These are phyloP conservation scores for Typhlomys cinereus DNA, from an alignment of 2,113 vertebrate species.

Conservation along the genomic window DNA sequence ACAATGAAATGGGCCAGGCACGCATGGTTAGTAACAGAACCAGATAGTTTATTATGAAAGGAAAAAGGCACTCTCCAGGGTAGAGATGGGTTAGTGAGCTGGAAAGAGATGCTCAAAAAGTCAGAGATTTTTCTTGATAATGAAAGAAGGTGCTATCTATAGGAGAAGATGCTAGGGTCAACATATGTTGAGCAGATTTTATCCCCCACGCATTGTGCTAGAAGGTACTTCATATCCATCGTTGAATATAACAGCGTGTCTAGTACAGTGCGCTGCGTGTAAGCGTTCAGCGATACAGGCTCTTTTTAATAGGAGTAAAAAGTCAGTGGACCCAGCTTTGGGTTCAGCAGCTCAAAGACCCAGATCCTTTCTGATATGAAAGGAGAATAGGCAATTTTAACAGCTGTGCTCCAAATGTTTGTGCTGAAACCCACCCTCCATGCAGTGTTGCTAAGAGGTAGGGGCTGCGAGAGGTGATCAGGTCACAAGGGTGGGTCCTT, in stretches of 20 bases:
- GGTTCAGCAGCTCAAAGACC: neutral
- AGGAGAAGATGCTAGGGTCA: neutral
- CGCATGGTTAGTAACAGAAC: neutral
- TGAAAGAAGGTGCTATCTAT: neutral
- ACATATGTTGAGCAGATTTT: neutral
- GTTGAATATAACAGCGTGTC: neutral
- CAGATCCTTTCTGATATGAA: neutral
- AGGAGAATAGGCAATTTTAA: neutral
- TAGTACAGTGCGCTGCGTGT: neutral
- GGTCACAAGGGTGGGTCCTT: neutral
- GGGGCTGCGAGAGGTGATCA: neutral
- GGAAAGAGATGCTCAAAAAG: neutral
- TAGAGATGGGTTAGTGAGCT: neutral
- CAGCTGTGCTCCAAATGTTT: neutral
- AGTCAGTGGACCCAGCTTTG: neutral
- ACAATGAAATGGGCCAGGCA: neutral
- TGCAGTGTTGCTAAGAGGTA: neutral
- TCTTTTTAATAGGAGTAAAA: neutral
- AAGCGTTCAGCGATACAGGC: neutral
- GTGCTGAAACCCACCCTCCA: neutral
- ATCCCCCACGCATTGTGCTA: neutral
- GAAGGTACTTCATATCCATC: neutral
- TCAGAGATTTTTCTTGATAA: neutral
- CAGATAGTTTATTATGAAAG: neutral
- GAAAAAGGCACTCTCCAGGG: neutral